These are phyloP conservation scores for Drosophila atripex DNA, from an alignment of 2,888 invertebrate species.

Conservation along the genomic window DNA sequence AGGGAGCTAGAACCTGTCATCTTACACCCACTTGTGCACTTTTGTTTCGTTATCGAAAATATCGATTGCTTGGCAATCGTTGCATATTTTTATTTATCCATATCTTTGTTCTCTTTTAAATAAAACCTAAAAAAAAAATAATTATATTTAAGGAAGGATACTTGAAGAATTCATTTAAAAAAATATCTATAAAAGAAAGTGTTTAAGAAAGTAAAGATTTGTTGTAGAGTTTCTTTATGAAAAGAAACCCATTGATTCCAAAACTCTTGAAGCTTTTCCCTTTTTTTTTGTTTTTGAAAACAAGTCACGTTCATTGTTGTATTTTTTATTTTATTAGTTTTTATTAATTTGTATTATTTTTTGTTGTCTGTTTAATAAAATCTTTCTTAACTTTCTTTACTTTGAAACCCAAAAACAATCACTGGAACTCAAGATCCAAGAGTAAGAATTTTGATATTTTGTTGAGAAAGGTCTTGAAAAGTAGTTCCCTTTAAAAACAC, in stretches of 20 bases:
- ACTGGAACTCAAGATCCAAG: constrained; percentile 50
- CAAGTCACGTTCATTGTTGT: constrained; percentile 24
- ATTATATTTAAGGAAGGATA: not conserved
- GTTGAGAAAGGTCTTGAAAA: constrained; percentile 38
- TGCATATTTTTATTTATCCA: constrained; percentile 1
- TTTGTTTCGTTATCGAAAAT: constrained; percentile 16
- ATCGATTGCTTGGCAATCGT: constrained; percentile 9
- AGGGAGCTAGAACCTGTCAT: constrained; percentile 42
- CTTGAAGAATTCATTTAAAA: no score
- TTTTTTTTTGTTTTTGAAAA: constrained; percentile 3
- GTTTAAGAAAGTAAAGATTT: no score
- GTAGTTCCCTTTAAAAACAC: not conserved
- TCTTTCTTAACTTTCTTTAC: constrained; percentile 3
- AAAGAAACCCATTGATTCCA: constrained; percentile 11
- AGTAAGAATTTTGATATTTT: not conserved
- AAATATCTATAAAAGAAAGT: no score
- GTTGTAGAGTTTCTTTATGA: not conserved
- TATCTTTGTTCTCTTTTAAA: constrained; percentile 1
- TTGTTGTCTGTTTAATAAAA: no score
- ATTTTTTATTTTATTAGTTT: constrained; percentile 1
- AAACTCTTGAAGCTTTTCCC: constrained; percentile 20
- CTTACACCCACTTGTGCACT: constrained; percentile 10
- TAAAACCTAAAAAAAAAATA: not conserved
- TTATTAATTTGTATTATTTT: constrained; percentile 6
- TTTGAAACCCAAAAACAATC: constrained; percentile 34